Conservation (phyloP, 1,140 invertebrate species). For the Branchinecta lynchi region DNA sequence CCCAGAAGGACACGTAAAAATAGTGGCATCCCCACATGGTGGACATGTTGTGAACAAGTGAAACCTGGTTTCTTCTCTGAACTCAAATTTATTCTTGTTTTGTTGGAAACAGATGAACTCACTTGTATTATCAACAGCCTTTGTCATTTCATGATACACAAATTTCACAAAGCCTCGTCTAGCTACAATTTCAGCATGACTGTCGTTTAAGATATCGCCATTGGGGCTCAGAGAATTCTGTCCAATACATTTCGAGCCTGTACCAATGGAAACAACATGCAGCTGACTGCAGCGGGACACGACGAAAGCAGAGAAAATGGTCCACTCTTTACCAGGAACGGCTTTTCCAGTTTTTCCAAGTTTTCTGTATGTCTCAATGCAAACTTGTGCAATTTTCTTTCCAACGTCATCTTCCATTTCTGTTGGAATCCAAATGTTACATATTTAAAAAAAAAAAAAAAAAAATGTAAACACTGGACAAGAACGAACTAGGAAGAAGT, state of each 20-base stretch:
- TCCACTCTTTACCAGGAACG: conserved; percentile 52
- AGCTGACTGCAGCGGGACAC: conserved; percentile 27
- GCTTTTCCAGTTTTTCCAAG: conserved; percentile 71
- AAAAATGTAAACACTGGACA: too few relatives aligned
- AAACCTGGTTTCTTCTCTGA: conserved; percentile 49
- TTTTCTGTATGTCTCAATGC: conserved; percentile 42
- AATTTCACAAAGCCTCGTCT: conserved; percentile 64
- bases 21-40: conserved; percentile 89
- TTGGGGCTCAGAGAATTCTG: conserved; percentile 43
- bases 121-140: conserved; percentile 21
- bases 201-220: conserved; percentile 66
- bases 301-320: conserved; percentile 56
- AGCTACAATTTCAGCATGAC: conserved; percentile 77
- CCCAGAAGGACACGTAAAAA: conserved; percentile 42
- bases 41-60: conserved; percentile 73
- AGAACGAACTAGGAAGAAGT: too few relatives aligned
- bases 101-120: conserved; percentile 14
- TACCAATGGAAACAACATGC: conserved; percentile 59
- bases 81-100: conserved; percentile 23
- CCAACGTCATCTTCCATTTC: conserved; percentile 26
- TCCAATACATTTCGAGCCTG: conserved; percentile 81
- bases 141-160: conserved; percentile 46
- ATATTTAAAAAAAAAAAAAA: not conserved
- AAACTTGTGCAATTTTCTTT: conserved; percentile 39
- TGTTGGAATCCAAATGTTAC: not conserved